Evolutionary conservation across 2,888 invertebrate species (phyloP).

Genomic region (Zaprionus obscuricornis): DNA sequence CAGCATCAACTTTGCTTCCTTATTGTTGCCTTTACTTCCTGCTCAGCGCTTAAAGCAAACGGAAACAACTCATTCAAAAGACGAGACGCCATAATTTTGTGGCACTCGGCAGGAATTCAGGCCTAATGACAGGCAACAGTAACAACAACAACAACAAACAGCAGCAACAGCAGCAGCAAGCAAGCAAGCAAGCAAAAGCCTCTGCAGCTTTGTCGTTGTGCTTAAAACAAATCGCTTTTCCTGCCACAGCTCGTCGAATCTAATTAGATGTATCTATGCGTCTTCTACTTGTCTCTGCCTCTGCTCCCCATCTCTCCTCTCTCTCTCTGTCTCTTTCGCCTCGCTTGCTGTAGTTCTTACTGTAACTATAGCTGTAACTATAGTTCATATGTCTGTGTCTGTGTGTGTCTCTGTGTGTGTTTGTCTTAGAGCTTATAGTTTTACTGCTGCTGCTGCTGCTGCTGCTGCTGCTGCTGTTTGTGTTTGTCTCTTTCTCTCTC

Average conservation of each 20-base stretch:
- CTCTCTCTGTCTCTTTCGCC: too few species aligned
- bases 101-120: constrained; percentile 28
- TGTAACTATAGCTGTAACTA: constrained; percentile 4
- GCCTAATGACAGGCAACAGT: constrained; percentile 50
- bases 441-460: not conserved
- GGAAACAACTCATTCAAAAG: constrained; percentile 50
- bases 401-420: constrained; percentile 8
- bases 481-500: not conserved
- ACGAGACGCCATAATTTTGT: constrained; percentile 62
- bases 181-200: constrained; percentile 9
- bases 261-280: constrained; percentile 37
- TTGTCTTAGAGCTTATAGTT: not conserved
- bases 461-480: constrained; percentile 4
- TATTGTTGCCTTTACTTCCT: too few species aligned
- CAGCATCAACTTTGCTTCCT: not conserved
- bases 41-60: too few species aligned
- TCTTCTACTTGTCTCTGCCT: too few species aligned
- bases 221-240: constrained; percentile 58
- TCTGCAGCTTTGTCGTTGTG: constrained; percentile 39
- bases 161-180: not conserved
- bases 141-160: constrained; percentile 2
- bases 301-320: too few species aligned
- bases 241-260: constrained; percentile 43
- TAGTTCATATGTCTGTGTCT: constrained; percentile 1
- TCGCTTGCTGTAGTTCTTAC: too few species aligned